A percentile compares a stretch with the other conserved stretches of the same genome.
Conservation (phyloP, 2,797 vertebrate genomes). For the Phoebastria nigripes region DNA sequence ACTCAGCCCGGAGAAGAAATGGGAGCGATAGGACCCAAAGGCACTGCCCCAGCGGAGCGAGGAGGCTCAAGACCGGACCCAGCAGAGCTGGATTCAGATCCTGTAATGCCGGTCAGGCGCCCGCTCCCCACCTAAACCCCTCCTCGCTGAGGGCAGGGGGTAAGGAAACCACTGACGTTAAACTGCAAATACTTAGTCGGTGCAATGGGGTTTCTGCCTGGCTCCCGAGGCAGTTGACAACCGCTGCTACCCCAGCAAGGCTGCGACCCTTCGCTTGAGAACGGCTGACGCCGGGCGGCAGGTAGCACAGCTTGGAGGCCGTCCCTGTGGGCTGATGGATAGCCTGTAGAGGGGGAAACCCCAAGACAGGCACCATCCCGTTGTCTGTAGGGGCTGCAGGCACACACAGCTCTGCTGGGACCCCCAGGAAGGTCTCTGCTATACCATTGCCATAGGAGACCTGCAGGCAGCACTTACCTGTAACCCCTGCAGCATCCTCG, state of each 20-base stretch:
- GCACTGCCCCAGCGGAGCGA: not conserved
- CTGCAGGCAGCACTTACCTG: not conserved
- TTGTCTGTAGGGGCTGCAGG: not conserved
- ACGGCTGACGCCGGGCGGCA: accelerated
- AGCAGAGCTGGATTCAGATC: not conserved
- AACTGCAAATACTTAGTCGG: not conserved
- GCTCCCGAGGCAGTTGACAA: not conserved
- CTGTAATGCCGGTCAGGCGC: accelerated
- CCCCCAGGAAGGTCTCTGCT: not conserved
- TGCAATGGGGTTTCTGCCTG: not conserved
- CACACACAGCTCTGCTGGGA: not conserved
- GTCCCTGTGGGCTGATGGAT: not conserved
- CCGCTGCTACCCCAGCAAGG: accelerated
- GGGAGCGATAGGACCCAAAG: not conserved
- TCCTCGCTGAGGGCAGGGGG: not conserved
- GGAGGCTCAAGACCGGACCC: not conserved
- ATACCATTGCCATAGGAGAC: not conserved
- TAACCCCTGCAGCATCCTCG: not conserved
- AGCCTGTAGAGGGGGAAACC: not conserved
- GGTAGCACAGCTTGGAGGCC: not conserved
- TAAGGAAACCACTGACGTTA: not conserved
- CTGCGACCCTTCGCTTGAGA: accelerated
- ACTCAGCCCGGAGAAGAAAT: not conserved
- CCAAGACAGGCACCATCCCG: not conserved
- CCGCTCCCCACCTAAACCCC: not conserved